Base-by-base conservation (phyloP, 1,140 invertebrate species). In the Drepana arcuata region DNA sequence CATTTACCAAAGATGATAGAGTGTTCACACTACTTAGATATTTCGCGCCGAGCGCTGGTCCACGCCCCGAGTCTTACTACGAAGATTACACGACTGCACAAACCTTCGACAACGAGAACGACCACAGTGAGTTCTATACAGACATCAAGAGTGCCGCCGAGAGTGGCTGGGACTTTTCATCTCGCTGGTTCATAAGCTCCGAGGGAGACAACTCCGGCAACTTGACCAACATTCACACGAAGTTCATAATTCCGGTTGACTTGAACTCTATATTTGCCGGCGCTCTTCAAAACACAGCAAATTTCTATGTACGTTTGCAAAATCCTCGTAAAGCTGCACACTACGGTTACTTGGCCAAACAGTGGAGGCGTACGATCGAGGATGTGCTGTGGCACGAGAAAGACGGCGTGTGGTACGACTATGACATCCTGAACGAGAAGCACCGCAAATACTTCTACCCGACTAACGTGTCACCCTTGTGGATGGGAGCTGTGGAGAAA, bases 91-190 rank as follows among this genome's bases (percentile, higher is more conserved):
- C 27, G 2, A 62, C 57, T 7, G 81, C 83, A 1, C 62, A 62
- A 31, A 32, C 31, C 13, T 73, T 84, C 2, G 60, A 44, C 2
- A 46, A 57, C 0, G n/a, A n/a, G n/a, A n/a, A n/a, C n/a, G 83
- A 83, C 12, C 84, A 83, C 47, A 52, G 73, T n/a, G 54, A 85
- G 27, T 84, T 92, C 34, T 94, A 91, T 48, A 83, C 86, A 10
- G 84, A 94, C 34, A 51, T 94, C 6, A 92, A 92, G 56, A 90
- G 92, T 13, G 93, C 89, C 0, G 93, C 92, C 3, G 94, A 96
- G 69, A 92, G 90, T 63, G 94, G 94, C 1, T 95, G 93, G 93
- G 94, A 95, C 62, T 96, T 95, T 67, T 92, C 91, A 0, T 86
- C 88, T 1, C 85, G 94, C 23, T 96, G 94, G 94, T 91, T 92